Conservation (phyloP, 2,888 invertebrate species). For the Pomacea canaliculata region DNA sequence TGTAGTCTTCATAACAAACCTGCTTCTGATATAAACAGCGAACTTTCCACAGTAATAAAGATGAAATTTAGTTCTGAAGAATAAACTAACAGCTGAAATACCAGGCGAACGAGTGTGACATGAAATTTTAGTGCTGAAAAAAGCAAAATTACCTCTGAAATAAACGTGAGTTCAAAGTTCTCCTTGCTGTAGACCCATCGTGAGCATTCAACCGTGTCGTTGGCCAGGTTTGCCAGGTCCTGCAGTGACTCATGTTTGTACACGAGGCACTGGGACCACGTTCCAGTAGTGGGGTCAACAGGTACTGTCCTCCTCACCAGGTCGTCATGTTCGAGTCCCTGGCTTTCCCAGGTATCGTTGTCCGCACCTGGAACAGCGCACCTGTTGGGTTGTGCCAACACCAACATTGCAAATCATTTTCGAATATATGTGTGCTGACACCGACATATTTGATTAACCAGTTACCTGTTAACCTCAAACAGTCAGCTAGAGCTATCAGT, state of each 20-base stretch:
- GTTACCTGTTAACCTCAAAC: too few species aligned
- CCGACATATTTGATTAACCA: too few species aligned
- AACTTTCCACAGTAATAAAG: too few species aligned
- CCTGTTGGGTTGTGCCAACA: background rate
- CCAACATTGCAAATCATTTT: too few species aligned
- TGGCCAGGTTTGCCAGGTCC: background rate
- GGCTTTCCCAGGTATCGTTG: conserved; percentile 21
- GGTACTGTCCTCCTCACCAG: conserved; percentile 1
- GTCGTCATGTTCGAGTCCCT: conserved; percentile 10
- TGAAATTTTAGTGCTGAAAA: too few species aligned
- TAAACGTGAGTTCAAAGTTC: conserved; percentile 24
- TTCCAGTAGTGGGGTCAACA: background rate
- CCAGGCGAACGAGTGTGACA: too few species aligned
- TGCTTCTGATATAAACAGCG: too few species aligned
- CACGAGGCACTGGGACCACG: background rate
- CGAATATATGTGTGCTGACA: too few species aligned
- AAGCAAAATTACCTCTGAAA: conserved; percentile 25
- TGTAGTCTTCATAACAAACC: too few species aligned
- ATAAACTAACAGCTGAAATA: too few species aligned
- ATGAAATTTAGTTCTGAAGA: too few species aligned
- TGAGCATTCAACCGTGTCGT: conserved; percentile 17
- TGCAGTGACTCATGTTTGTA: background rate
- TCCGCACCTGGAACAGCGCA: conserved; percentile 20
- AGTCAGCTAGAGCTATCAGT: too few species aligned
- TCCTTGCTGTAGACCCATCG: conserved; percentile 32